Conservation (phyloP, 1,140 invertebrate genomes). For the Zaprionus inermis region DNA sequence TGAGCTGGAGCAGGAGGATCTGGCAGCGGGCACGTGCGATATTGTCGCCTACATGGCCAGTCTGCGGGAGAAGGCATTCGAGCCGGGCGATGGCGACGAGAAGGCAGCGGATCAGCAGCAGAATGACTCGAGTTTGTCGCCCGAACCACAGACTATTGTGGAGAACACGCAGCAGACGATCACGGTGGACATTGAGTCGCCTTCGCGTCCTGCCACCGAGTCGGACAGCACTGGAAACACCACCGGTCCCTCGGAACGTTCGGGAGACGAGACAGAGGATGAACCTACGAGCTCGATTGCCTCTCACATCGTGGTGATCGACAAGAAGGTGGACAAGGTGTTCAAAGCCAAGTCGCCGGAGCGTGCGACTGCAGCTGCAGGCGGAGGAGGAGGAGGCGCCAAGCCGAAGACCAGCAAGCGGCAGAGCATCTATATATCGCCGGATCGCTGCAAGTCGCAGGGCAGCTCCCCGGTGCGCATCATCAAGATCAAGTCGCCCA, state of each 20-base stretch:
- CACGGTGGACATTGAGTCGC: constrained; percentile 75
- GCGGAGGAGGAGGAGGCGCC: constrained; percentile 17
- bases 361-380: constrained; percentile 32
- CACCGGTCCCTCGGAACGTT: constrained; percentile 71
- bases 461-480: constrained; percentile 82
- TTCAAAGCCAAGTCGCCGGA: constrained; percentile 79
- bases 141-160: constrained; percentile 79
- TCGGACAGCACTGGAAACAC: constrained; percentile 76
- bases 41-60: constrained; percentile 83
- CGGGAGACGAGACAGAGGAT: constrained; percentile 78
- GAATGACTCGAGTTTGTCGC: constrained; percentile 79
- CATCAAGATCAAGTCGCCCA: constrained; percentile 82
- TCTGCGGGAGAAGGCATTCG: constrained; percentile 77
- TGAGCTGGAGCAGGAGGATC: constrained; percentile 77
- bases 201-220: constrained; percentile 70
- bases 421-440: constrained; percentile 80
- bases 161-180: constrained; percentile 80
- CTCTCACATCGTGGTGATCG: constrained; percentile 76
- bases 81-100: constrained; percentile 59
- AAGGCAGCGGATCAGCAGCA: constrained; percentile 74
- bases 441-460: constrained; percentile 82
- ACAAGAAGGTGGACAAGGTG: constrained; percentile 83
- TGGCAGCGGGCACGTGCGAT: constrained; percentile 77
- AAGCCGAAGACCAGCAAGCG: constrained; percentile 61
- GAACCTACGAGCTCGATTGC: constrained; percentile 50